phyloP scores from a whole-genome alignment of 1,140 invertebrate genomes.

The Papilio polyxenes region DNA sequence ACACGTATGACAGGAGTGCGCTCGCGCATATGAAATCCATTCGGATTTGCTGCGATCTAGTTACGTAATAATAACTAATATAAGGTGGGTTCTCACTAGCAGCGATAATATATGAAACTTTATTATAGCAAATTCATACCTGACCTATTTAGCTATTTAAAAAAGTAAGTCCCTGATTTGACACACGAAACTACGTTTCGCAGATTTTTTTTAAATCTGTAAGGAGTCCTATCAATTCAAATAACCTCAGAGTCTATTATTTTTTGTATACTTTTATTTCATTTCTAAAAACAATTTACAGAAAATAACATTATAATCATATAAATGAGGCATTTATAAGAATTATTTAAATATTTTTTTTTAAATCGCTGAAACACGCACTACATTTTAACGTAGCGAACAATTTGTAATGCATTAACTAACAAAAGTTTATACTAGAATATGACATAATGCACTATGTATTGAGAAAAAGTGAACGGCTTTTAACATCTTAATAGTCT shows the following conservation, averaged over 20 bases:
- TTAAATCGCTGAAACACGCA: background rate
- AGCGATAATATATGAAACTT: background rate
- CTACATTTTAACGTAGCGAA: background rate
- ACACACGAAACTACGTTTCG: no score
- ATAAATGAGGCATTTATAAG: no score
- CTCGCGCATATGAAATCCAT: conserved; percentile 28
- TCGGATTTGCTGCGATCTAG: conserved; percentile 21
- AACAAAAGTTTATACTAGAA: conserved; percentile 17
- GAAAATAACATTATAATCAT: background rate
- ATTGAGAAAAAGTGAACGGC: conserved; percentile 28
- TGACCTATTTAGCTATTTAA: no score
- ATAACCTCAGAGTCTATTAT: no score
- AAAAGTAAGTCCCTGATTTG: no score
- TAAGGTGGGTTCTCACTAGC: background rate
- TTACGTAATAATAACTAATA: conserved; percentile 19
- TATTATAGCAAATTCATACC: no score
- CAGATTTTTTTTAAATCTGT: no score
- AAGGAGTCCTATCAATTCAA: no score
- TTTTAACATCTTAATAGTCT: background rate
- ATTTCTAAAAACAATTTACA: no score
- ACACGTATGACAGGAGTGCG: conserved; percentile 31
- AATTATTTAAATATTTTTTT: background rate
- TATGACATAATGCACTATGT: conserved; percentile 16
- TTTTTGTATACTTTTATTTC: no score
- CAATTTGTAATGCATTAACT: conserved; percentile 20